These are phyloP conservation scores for Oceanodroma tethys DNA, from an alignment of 2,113 vertebrate species.

Conservation along the genomic window DNA sequence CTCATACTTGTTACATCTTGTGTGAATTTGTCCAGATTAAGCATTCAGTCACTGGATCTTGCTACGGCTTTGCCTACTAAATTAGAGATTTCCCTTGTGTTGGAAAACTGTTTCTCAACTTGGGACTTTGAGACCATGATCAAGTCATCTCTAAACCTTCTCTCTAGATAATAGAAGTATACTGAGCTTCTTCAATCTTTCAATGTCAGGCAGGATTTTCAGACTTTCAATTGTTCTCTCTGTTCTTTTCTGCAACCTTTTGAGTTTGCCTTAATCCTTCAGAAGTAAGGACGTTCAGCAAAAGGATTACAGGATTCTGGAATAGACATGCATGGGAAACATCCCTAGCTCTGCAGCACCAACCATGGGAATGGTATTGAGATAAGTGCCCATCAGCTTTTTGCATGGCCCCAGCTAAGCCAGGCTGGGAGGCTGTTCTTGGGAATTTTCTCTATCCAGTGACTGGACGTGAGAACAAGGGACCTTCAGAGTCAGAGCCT, in stretches of 20 bases:
- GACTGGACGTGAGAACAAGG: neutral
- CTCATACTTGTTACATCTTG: neutral
- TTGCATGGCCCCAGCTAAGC: neutral
- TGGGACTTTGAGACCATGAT: neutral
- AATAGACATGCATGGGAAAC: neutral
- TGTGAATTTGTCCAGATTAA: neutral
- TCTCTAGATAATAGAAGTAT: constrained; percentile 5
- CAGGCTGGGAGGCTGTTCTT: neutral
- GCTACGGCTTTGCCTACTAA: neutral
- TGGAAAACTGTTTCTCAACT: neutral
- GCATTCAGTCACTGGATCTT: neutral
- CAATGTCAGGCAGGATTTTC: constrained; percentile 35
- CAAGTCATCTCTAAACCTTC: constrained; percentile 33
- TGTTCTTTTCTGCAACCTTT: neutral
- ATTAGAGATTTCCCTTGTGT: neutral
- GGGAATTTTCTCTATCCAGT: neutral
- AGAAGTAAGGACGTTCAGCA: neutral
- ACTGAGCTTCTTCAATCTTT: constrained; percentile 19
- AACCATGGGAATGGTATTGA: neutral
- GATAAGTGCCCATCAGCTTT: neutral
- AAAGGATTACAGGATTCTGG: constrained; percentile 1
- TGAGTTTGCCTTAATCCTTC: neutral
- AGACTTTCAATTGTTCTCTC: constrained; percentile 28
- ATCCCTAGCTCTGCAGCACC: neutral
- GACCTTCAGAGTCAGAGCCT: neutral